phyloP scores from a whole-genome alignment of 53 echinoderm and acorn worm genomes.

The Arbacia lixula region DNA sequence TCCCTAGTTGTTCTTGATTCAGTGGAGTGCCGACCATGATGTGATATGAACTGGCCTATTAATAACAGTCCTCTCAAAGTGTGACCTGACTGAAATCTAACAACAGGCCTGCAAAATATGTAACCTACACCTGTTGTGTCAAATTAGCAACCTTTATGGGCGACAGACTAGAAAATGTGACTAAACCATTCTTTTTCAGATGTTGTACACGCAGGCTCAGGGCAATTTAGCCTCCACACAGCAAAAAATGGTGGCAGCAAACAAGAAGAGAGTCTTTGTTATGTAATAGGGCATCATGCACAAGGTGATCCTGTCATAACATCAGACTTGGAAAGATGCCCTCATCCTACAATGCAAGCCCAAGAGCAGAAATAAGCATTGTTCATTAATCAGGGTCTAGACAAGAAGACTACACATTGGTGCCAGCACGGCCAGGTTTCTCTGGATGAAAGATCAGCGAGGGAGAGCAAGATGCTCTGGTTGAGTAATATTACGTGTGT shows the following conservation, averaged over 20 bases:
- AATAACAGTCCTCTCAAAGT: no score
- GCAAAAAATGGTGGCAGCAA: neutral
- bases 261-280: neutral
- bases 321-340: neutral
- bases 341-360: neutral
- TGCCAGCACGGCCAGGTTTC: slow-evolving; percentile 16
- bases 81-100: no score
- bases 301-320: neutral
- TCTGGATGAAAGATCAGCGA: neutral
- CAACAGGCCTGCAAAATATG: no score
- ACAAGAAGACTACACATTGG: slow-evolving; percentile 1
- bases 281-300: neutral
- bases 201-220: no score
- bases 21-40: no score
- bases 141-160: no score
- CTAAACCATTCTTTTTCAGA: no score
- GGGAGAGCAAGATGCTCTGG: slow-evolving; percentile 3
- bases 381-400: neutral
- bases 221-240: no score
- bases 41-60: no score
- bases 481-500: slow-evolving; percentile 38
- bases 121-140: no score
- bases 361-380: neutral
- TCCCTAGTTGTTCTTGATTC: no score
- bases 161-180: no score